Percentiles rank a stretch among this genome's conserved stretches.
Conservation (phyloP, 1,140 invertebrate species). For the Frieseomelitta varia region DNA sequence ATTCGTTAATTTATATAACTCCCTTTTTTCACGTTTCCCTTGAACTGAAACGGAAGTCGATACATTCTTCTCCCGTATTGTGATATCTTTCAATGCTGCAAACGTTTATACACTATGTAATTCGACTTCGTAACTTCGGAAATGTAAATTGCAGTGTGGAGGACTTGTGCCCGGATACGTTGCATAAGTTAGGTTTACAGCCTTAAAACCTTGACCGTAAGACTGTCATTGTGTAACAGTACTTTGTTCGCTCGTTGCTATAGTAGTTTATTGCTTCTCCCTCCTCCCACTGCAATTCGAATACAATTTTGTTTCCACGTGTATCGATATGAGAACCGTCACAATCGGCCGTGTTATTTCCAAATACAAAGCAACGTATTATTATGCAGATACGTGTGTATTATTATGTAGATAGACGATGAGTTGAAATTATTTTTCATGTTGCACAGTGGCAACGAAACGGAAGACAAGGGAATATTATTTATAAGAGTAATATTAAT, state of each 20-base stretch:
- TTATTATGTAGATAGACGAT: neutral
- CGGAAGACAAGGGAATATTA: neutral
- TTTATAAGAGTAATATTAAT: neutral
- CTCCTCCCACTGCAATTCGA: neutral
- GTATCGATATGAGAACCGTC: neutral
- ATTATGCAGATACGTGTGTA: neutral
- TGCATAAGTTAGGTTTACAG: conserved; percentile 32
- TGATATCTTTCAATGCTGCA: neutral
- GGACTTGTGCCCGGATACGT: conserved; percentile 21
- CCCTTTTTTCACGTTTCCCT: conserved; percentile 1
- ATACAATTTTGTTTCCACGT: neutral
- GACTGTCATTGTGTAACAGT: conserved; percentile 33
- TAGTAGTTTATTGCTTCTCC: neutral
- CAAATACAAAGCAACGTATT: neutral
- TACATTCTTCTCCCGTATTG: neutral
- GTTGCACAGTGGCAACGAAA: too few species aligned
- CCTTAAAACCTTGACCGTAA: conserved; percentile 47
- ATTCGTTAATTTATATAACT: conserved; percentile 13
- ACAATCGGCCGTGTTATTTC: neutral
- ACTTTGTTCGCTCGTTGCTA: neutral
- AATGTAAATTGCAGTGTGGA: conserved; percentile 30
- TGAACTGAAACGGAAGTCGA: neutral
- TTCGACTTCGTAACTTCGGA: conserved; percentile 19
- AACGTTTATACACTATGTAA: neutral
- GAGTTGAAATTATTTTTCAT: neutral